Conservation (phyloP, 2,113 vertebrate genomes). For the Dicentrarchus labrax region DNA sequence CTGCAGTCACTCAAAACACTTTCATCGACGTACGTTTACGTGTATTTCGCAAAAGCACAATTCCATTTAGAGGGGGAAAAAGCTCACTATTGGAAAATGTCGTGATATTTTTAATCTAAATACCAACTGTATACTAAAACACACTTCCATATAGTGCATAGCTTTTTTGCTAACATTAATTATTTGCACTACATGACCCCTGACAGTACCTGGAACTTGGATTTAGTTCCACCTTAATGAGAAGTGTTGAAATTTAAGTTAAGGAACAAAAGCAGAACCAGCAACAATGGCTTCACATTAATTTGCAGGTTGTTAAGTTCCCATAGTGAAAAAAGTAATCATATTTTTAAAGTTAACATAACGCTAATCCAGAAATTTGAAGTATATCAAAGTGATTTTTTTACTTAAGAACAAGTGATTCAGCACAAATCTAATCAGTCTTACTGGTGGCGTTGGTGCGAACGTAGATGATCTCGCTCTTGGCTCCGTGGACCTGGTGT, state of each 20-base stretch:
- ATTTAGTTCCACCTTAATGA: background rate
- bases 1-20: too few species aligned
- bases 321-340: background rate
- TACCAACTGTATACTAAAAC: background rate
- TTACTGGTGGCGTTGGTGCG: constrained; percentile 94
- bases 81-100: background rate
- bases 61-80: too few species aligned
- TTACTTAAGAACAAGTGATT: background rate
- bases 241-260: background rate
- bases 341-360: too few species aligned
- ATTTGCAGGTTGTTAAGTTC: background rate
- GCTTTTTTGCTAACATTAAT: background rate
- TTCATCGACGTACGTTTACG: too few species aligned
- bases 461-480: constrained; percentile 96
- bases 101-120: background rate
- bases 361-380: too few species aligned
- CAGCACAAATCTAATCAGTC: constrained; percentile 43
- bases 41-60: too few species aligned
- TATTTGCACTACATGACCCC: background rate
- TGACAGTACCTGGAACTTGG: background rate
- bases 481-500: constrained; percentile 92
- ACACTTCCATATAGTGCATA: background rate
- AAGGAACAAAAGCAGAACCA: background rate
- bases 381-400: too few species aligned
- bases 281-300: background rate